Base-by-base conservation (phyloP, 2,113 vertebrate species). In the Pseudorhombus dupliciocellatus region DNA sequence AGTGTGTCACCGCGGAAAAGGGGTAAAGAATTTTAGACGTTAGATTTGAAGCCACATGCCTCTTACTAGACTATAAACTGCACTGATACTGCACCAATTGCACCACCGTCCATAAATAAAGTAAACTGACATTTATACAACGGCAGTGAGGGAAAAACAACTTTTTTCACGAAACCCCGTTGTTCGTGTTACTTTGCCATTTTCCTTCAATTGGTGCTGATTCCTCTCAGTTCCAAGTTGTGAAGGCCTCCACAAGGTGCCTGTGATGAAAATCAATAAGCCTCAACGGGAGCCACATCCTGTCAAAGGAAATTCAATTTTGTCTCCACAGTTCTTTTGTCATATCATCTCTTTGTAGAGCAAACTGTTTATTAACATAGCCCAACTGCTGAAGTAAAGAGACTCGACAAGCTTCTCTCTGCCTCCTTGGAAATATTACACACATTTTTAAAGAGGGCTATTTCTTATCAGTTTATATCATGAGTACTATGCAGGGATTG, bases 301-400 rank as follows among this genome's bases (percentile, higher is more conserved):
- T 90, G 90, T 94, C 92, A 91, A 92, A 90, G 90, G 90, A 89
- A 92, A 94, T 94, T 93, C 91, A 90, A 90, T 93, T 91, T 92
- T 75, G 86, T 90, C 77, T 87, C 80, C 80, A 70, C 86, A 78
- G 87, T 88, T 92, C 91, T 89, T 91, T 90, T 92, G 90, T 94
- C 87, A 84, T 90, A 90, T 92, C 88, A 83, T 92, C 87, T 87
- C 80, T 87, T 86, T 90, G 88, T 92, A 63, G 87, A 87, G 84
- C 74, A 85, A 87, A 89, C 89, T 85, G 88, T 93, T 92, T 93
- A 91, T 93, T 93, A 93, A 92, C 90, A 90, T 83, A 87, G 87
- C 84, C 83, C 83, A 83, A 82, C 77, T 50, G 80, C 77, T 88
- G 88, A 87, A 91, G 87, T 90, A 87, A 85, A 88, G 78, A 61